Evolutionary conservation across 2,797 vertebrate species (phyloP).

Genomic region (Lindbergichthys nudifrons): DNA sequence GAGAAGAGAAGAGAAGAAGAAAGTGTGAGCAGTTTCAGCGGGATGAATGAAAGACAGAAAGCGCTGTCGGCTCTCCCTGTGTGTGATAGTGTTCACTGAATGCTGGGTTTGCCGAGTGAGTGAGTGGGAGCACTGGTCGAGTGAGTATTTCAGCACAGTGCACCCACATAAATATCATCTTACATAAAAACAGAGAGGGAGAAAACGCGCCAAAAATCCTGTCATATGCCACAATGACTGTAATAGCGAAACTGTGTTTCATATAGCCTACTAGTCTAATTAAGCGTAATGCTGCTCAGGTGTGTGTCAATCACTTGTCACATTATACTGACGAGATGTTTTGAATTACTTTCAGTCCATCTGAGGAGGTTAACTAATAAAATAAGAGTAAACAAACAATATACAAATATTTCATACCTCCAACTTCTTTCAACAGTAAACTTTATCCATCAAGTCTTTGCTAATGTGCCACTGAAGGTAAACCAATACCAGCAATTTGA

Average conservation of each 20-base stretch:
- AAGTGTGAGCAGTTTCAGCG: conserved; percentile 56
- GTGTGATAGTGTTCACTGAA: conserved; percentile 35
- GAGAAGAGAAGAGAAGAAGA: not conserved
- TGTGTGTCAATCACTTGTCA: not conserved
- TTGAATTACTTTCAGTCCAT: not conserved
- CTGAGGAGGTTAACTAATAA: not conserved
- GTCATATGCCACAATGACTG: not conserved
- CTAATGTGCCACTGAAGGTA: not conserved
- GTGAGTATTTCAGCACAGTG: conserved; percentile 63
- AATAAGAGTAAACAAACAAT: not conserved
- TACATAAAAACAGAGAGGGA: conserved; percentile 56
- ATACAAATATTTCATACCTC: not conserved
- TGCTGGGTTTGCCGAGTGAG: conserved; percentile 61
- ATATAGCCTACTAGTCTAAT: not conserved
- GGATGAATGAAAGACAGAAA: conserved; percentile 70
- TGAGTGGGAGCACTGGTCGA: conserved; percentile 70
- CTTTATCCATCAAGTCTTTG: not conserved
- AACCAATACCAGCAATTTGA: not conserved
- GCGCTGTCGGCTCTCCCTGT: conserved; percentile 42
- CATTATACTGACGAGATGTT: not conserved
- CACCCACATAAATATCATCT: conserved; percentile 68
- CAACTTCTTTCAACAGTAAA: not conserved
- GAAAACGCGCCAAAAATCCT: conserved; percentile 12
- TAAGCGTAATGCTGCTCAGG: not conserved
- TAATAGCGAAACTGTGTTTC: not conserved